phyloP scores from a whole-genome alignment of 2,797 vertebrate species.

The Rhinoraja longicauda region DNA sequence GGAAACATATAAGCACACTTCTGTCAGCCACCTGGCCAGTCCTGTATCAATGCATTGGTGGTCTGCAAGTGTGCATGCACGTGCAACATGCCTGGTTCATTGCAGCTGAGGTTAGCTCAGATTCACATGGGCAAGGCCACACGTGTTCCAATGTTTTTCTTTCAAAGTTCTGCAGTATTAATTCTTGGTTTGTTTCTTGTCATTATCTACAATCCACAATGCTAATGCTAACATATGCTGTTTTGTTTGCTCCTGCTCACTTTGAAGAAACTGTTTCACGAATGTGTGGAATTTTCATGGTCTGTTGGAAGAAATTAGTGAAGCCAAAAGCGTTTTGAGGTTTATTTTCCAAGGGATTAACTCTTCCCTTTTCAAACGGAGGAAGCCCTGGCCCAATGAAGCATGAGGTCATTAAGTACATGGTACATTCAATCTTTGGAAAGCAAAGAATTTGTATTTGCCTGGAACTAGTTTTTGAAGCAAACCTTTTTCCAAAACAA shows the following conservation, averaged over 20 bases:
- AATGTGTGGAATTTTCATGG: constrained; percentile 13
- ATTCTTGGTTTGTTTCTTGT: background rate
- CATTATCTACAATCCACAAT: background rate
- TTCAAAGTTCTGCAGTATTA: background rate
- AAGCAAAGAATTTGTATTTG: background rate
- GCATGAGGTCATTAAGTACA: background rate
- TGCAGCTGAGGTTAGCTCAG: background rate
- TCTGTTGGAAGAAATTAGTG: background rate
- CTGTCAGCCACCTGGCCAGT: no score
- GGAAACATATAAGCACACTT: background rate
- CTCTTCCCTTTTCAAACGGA: background rate
- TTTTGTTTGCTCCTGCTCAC: background rate
- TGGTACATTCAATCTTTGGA: background rate
- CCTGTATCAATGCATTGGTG: no score
- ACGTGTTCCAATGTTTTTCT: background rate
- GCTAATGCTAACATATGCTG: constrained; percentile 9
- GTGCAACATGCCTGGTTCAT: background rate
- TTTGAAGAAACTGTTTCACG: constrained; percentile 29
- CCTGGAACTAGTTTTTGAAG: background rate
- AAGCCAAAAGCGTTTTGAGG: background rate
- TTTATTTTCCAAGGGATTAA: background rate
- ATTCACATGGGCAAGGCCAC: background rate
- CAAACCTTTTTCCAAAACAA: background rate
- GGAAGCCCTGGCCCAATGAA: no score
- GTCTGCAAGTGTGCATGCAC: background rate